These are phyloP conservation scores for Xiphophorus maculatus DNA, from an alignment of 2,113 vertebrate species.

Conservation along the genomic window DNA sequence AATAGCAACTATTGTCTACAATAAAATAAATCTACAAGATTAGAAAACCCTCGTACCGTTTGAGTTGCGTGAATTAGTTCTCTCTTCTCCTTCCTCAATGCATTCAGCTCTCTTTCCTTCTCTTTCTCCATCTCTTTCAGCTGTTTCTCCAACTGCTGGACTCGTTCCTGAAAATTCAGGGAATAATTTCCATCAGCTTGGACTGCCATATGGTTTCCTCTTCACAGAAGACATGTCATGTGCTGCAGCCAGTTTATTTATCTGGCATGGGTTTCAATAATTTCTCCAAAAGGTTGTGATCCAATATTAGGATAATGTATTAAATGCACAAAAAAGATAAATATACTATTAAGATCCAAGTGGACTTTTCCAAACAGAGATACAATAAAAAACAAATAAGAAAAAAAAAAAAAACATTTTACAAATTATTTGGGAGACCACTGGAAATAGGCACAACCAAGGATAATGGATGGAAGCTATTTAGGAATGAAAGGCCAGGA, in stretches of 20 bases:
- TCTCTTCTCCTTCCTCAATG: constrained; percentile 71
- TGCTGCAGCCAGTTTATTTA: constrained; percentile 15
- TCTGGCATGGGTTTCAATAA: constrained; percentile 2
- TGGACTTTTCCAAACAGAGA: neutral
- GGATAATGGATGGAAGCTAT: neutral
- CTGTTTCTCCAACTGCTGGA: constrained; percentile 73
- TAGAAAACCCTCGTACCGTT: constrained; percentile 43
- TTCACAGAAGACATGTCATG: neutral
- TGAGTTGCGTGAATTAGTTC: constrained; percentile 71
- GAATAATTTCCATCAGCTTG: constrained; percentile 15
- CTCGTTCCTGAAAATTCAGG: constrained; percentile 64
- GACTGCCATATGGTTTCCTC: neutral
- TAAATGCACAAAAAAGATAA: neutral
- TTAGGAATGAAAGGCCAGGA: neutral
- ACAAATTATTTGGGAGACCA: constrained; percentile 45
- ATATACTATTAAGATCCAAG: neutral
- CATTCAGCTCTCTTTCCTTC: constrained; percentile 73
- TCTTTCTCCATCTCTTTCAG: constrained; percentile 77
- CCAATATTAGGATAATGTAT: neutral
- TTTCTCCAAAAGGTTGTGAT: constrained; percentile 26
- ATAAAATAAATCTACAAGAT: neutral
- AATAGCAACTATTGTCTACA: neutral
- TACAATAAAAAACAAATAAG: constrained; percentile 45
- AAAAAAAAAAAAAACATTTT: constrained; percentile 16
- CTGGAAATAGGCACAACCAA: no score